Evolutionary conservation across 2,888 invertebrate genomes (phyloP).

Genomic region (Heteropelma amictum): DNA sequence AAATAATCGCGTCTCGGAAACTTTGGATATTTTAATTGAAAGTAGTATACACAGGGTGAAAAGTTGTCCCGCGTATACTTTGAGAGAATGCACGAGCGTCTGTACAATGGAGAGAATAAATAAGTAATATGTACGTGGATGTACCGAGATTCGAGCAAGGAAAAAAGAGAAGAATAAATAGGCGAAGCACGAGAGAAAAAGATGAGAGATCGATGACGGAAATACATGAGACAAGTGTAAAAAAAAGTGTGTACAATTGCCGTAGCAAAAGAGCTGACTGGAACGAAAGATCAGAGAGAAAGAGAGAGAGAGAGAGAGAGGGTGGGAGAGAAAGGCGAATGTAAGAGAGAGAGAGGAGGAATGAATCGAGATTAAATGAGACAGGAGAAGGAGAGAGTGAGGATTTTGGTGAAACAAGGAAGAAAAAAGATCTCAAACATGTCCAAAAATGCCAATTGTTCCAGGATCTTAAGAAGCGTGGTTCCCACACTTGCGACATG

Average conservation of each 20-base stretch:
- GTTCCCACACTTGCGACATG: slow-evolving; percentile 78
- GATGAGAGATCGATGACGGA: not conserved
- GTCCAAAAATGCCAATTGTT: slow-evolving; percentile 75
- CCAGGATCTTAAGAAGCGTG: slow-evolving; percentile 78
- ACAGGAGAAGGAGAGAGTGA: slow-evolving; percentile 28
- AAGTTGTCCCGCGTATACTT: no score
- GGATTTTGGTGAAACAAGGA: slow-evolving; percentile 22
- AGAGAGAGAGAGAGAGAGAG: slow-evolving; percentile 28
- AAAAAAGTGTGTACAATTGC: slow-evolving; percentile 2
- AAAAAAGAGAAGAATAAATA: slow-evolving; percentile 6
- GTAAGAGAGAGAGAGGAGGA: slow-evolving; percentile 2
- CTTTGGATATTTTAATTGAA: no score
- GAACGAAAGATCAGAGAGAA: slow-evolving; percentile 7
- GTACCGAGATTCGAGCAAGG: not conserved
- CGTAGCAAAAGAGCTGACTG: slow-evolving; percentile 8
- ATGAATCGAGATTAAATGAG: no score
- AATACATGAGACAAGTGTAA: no score
- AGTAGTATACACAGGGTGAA: no score
- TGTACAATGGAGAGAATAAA: not conserved
- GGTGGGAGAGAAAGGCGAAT: slow-evolving; percentile 2
- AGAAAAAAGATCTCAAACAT: slow-evolving; percentile 64
- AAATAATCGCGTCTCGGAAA: no score
- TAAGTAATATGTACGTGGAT: not conserved
- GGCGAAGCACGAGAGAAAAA: not conserved
- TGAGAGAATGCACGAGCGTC: not conserved